These are phyloP conservation scores for Enchytraeus crypticus DNA, from an alignment of 2,888 invertebrate species.

Conservation along the genomic window DNA sequence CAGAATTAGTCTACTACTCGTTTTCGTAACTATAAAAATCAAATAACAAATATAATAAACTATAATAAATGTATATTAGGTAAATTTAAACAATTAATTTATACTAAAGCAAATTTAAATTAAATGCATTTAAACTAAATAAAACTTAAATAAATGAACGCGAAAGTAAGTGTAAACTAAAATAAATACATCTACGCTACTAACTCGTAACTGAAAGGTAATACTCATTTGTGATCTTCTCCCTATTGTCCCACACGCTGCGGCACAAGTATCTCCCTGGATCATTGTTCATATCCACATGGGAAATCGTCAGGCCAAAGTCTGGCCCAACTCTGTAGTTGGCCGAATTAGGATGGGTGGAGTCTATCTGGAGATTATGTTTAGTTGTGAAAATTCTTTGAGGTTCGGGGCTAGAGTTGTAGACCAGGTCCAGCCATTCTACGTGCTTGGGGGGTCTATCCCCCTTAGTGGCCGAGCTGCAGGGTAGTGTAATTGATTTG, in stretches of 20 bases:
- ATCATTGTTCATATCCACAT: background rate
- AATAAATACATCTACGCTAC: background rate
- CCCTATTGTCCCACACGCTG: background rate
- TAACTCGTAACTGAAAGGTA: slow-evolving; percentile 2
- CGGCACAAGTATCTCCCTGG: slow-evolving; percentile 2
- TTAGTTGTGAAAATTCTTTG: background rate
- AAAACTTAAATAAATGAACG: background rate
- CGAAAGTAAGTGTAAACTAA: background rate
- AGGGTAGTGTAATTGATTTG: background rate
- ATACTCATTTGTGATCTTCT: background rate
- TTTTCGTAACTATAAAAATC: no score
- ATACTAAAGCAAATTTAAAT: background rate
- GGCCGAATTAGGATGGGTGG: background rate
- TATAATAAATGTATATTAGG: no score
- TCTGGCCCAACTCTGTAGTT: background rate
- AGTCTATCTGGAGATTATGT: background rate
- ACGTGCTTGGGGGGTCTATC: background rate
- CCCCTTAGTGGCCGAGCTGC: background rate
- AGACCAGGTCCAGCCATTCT: slow-evolving; percentile 7
- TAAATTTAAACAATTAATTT: background rate
- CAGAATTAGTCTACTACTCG: no score
- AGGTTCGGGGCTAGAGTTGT: background rate
- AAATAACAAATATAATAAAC: no score
- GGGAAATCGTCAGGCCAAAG: background rate
- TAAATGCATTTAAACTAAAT: background rate